These are phyloP conservation scores for Phaetusa simplex DNA, from an alignment of 2,113 vertebrate genomes.

Conservation along the genomic window DNA sequence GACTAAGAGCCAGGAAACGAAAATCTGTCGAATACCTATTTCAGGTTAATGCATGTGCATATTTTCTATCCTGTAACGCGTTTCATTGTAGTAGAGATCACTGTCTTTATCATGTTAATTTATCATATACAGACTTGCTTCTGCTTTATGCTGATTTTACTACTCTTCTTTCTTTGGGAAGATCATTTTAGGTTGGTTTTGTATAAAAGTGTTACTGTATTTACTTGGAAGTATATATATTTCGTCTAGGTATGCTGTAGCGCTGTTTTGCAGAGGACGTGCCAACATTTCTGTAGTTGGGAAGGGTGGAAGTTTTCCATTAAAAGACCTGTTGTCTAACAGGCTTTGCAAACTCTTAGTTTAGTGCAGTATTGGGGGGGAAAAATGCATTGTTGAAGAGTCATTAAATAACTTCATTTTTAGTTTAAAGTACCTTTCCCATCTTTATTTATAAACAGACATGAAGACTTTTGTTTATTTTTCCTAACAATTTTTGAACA, in stretches of 20 bases:
- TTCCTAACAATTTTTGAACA: background rate
- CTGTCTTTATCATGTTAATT: constrained; percentile 9
- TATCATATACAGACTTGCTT: constrained; percentile 31
- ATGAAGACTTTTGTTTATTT: background rate
- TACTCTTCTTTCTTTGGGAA: constrained; percentile 14
- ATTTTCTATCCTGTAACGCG: constrained; percentile 20
- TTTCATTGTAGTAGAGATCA: constrained; percentile 26
- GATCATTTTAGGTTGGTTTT: background rate
- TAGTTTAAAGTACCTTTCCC: background rate
- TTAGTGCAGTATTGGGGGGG: background rate
- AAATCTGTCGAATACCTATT: constrained; percentile 29
- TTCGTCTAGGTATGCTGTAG: background rate
- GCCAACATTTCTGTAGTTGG: background rate
- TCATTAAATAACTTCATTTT: background rate
- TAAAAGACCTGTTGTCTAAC: background rate
- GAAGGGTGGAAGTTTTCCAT: background rate
- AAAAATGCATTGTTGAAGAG: background rate
- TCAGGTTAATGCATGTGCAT: constrained; percentile 1
- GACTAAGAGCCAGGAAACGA: constrained; percentile 32
- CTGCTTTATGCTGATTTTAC: constrained; percentile 7
- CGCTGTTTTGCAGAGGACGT: background rate
- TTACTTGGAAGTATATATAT: background rate
- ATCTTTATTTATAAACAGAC: background rate
- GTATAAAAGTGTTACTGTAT: background rate
- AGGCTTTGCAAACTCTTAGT: background rate